These are phyloP conservation scores for Philereme vetulata DNA, from an alignment of 2,888 invertebrate species.

Conservation along the genomic window DNA sequence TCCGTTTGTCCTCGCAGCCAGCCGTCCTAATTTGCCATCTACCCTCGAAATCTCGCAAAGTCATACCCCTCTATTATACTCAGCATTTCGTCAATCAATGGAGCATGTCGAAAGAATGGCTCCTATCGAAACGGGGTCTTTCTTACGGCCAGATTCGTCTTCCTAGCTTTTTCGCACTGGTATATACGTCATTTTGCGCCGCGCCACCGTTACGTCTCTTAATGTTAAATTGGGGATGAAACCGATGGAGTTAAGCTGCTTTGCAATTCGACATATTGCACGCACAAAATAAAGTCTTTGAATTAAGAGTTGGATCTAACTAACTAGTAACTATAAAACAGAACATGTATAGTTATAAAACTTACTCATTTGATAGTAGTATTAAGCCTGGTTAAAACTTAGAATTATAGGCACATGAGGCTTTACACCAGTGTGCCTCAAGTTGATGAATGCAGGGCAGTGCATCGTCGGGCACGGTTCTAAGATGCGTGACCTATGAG, in stretches of 20 bases:
- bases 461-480: too few relatives aligned
- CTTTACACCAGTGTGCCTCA: too few relatives aligned
- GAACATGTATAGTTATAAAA: too few relatives aligned
- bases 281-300: slow-evolving; percentile 26
- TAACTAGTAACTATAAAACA: too few relatives aligned
- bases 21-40: slow-evolving; percentile 16
- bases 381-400: too few relatives aligned
- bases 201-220: slow-evolving; percentile 66
- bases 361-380: too few relatives aligned
- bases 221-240: slow-evolving; percentile 78
- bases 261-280: slow-evolving; percentile 56
- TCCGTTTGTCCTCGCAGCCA: too few relatives aligned
- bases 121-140: slow-evolving; percentile 65
- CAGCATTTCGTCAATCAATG: slow-evolving; percentile 58
- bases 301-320: slow-evolving; percentile 17
- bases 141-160: slow-evolving; percentile 68
- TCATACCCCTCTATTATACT: slow-evolving; percentile 51
- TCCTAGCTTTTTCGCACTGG: slow-evolving; percentile 62
- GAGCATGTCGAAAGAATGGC: slow-evolving; percentile 61
- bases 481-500: too few relatives aligned
- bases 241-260: slow-evolving; percentile 66
- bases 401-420: too few relatives aligned
- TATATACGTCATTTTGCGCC: slow-evolving; percentile 72
- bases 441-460: too few relatives aligned
- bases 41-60: slow-evolving; percentile 37